phyloP scores from a whole-genome alignment of 2,888 invertebrate genomes.

The Bugula neritina region DNA sequence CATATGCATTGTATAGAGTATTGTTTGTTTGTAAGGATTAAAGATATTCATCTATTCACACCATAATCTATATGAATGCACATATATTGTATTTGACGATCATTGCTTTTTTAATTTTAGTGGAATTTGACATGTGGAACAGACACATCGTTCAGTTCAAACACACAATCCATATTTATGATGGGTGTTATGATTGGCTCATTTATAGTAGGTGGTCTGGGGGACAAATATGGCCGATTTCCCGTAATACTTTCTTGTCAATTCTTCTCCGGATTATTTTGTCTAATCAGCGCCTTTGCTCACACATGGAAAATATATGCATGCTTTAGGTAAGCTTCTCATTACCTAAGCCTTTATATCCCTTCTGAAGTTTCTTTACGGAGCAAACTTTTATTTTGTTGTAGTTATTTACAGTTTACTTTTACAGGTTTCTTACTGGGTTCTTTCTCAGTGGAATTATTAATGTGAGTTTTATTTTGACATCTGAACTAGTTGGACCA shows the following conservation, averaged over 20 bases:
- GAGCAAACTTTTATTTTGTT: neutral
- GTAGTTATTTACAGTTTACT: neutral
- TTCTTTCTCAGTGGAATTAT: constrained; percentile 27
- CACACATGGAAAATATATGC: neutral
- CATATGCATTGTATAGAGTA: too few relatives aligned
- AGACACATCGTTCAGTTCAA: neutral
- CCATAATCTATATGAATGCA: too few relatives aligned
- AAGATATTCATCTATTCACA: too few relatives aligned
- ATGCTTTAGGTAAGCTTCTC: neutral
- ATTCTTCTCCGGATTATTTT: neutral
- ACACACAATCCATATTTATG: constrained; percentile 20
- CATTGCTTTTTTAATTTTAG: neutral
- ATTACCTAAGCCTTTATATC: too few relatives aligned
- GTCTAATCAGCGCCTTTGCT: constrained; percentile 11
- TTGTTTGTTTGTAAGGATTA: too few relatives aligned
- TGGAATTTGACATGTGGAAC: constrained; percentile 26
- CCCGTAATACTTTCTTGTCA: neutral
- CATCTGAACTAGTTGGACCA: constrained; percentile 25
- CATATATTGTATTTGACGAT: too few relatives aligned
- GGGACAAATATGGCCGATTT: constrained; percentile 18
- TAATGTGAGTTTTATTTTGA: constrained; percentile 1
- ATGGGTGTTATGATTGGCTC: constrained; percentile 25
- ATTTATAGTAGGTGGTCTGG: constrained; percentile 6
- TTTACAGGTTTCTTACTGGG: constrained; percentile 20
- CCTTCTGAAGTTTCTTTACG: too few relatives aligned